Percentiles rank a stretch among this genome's conserved stretches.
phyloP scores from a whole-genome alignment of 1,140 invertebrate genomes.

The Chrysoperla carnea region DNA sequence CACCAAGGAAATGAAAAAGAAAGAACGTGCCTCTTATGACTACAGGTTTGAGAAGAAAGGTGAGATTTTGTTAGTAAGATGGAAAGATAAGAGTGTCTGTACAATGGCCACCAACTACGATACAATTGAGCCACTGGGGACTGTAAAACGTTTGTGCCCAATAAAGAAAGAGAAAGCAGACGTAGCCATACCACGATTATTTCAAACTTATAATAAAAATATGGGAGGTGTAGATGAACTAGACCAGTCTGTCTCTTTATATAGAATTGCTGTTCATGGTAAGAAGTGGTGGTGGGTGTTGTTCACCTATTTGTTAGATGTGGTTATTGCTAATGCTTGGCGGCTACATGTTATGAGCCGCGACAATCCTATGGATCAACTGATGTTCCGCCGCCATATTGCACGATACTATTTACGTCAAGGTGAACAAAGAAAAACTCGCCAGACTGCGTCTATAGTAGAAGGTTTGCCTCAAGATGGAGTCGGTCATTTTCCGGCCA shows the following conservation, averaged over 20 bases:
- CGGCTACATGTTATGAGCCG: background rate
- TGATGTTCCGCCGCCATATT: background rate
- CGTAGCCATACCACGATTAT: background rate
- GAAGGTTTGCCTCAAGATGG: background rate
- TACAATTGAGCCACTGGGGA: background rate
- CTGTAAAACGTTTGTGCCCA: background rate
- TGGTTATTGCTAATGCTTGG: background rate
- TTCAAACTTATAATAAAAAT: background rate
- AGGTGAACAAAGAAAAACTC: background rate
- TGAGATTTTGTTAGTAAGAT: background rate
- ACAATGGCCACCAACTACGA: background rate
- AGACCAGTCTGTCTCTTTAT: background rate
- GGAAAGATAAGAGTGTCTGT: background rate
- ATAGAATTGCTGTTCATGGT: background rate
- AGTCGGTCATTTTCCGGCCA: background rate
- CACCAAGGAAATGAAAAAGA: background rate
- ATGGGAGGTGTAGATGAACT: background rate
- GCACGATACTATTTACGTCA: background rate
- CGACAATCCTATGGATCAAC: background rate
- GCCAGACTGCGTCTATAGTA: background rate
- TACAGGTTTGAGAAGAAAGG: background rate
- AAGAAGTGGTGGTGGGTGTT: background rate
- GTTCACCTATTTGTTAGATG: background rate
- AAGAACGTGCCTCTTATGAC: background rate
- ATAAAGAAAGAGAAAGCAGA: background rate